Evolutionary conservation across 2,113 vertebrate species (phyloP), one percentile per base, ranked within the genome.

Genomic region (Polyodon spathula): DNA sequence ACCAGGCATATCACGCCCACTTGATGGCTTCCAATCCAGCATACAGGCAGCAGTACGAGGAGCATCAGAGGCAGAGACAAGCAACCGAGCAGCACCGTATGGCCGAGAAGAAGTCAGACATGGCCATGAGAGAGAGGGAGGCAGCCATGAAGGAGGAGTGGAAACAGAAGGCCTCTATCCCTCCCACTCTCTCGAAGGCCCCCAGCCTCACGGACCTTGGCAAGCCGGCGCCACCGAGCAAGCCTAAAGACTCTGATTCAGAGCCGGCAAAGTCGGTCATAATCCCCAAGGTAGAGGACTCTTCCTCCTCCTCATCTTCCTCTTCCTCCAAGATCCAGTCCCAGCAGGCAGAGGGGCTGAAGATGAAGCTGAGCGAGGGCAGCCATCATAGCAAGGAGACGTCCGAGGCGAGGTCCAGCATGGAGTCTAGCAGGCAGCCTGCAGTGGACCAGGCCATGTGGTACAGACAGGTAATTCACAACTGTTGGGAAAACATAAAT

Each of bases 391-490:
- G 88, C 62, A 97, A 97, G 73, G 95, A 98, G 64, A 8, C 64
- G 0, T 14, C 79, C 0, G 96, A 97, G 70, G 66, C 88, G 0
- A 95, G 96, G 74, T 68, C 85, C 50, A 79, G 83, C 27, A 74
- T 88, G 0, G 96, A 98, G 65, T 92, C 90, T 10, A 82, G 90
- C 69, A 86, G 91, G 48, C 92, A 89, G 70, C 70, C 89, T 0
- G 91, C 93, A 58, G 88, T 95, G 83, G 96, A 98, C 66, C 93
- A 93, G 8, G 86, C 92, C 50, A 89, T 97, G 72, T 98, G 96
- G 96, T 97, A 97, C 81, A 87, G 95, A 90, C 96, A 97, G 92
- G 95, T 97, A 93, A 90, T 60, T n/a, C n/a, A n/a, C n/a, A n/a
- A n/a, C n/a, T n/a, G n/a, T n/a, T n/a, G n/a, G n/a, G n/a, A n/a